phyloP scores from a whole-genome alignment of 2,888 invertebrate genomes.

The Koerneria pararmatus region DNA sequence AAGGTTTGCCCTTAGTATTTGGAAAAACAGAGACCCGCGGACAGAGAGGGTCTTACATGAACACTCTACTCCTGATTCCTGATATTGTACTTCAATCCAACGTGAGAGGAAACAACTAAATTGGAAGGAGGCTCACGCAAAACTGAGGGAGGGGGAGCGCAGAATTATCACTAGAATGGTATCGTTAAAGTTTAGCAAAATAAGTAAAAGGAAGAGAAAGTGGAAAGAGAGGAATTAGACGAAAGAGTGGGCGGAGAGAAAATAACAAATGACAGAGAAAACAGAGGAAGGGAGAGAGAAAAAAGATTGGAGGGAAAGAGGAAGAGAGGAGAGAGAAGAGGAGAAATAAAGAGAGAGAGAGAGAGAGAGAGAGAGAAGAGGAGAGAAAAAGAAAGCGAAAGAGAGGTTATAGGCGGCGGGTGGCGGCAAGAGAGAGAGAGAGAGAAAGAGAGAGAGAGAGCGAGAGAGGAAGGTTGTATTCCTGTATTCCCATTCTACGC shows the following conservation, averaged over 20 bases:
- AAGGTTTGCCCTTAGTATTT: too few relatives aligned
- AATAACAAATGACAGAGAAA: background rate
- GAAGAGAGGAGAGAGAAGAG: conserved; percentile 5
- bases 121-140: background rate
- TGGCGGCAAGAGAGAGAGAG: background rate
- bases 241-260: background rate
- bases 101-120: background rate
- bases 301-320: conserved; percentile 2
- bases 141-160: background rate
- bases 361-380: conserved; percentile 6
- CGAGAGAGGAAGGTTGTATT: too few relatives aligned
- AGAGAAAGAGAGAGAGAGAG: conserved; percentile 5
- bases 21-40: too few relatives aligned
- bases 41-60: too few relatives aligned
- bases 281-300: conserved; percentile 4
- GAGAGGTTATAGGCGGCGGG: background rate
- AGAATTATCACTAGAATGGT: background rate
- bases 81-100: background rate
- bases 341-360: background rate
- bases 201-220: background rate
- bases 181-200: background rate
- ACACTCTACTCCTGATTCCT: too few relatives aligned
- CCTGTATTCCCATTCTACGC: too few relatives aligned
- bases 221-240: background rate
- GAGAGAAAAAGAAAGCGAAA: background rate